Base-by-base conservation (phyloP, 1,140 invertebrate species). In the Macrobrachium rosenbergii region DNA sequence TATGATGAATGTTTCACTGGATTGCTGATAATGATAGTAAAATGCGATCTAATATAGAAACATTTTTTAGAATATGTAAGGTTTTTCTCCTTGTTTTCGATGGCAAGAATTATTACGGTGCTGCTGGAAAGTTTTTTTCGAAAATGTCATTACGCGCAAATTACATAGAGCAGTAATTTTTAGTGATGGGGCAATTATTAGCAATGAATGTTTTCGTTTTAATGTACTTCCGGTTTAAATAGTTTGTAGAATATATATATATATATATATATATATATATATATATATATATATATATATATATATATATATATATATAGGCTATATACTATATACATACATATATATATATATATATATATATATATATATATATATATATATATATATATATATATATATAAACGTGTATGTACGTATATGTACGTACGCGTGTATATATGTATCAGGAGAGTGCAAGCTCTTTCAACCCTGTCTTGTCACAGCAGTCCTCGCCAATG, bases 301-400 rank as follows among this genome's bases (percentile, higher is more conserved):
- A 63, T 63, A 63, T 63, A 63, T 63, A 63, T 63, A 2, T 63
- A 63, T 63, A 63, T 63, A 63, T 63, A 37, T 37, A 37, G 1
- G 3, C 28, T 37, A 37, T 37, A 37, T 37, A 37, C 3, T 37
- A 37, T 37, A 67, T 67, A 67, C 8, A 17, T 67, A 67, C 8
- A 67, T 67, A 67, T 67, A 67, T 67, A 67, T 67, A 67, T 67
- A 67, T 67, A 67, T 67, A 67, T 67, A 17, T 67, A 67, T 67
- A 67, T 67, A 67, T 67, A 67, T 67, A 67, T 67, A 67, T 28
- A 67, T 28, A 67, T 28, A 67, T 28, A 67, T 28, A 67, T 28
- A 67, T 28, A 67, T 28, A 67, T 28, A 67, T 28, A 67, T 67
- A 67, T 67, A 67, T 67, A 67, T 67, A 67, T 67, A 67, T 67